Percentiles rank a stretch among this genome's conserved stretches.
Conservation (phyloP, 2,888 invertebrate genomes). For the Poecilus cupreus region DNA sequence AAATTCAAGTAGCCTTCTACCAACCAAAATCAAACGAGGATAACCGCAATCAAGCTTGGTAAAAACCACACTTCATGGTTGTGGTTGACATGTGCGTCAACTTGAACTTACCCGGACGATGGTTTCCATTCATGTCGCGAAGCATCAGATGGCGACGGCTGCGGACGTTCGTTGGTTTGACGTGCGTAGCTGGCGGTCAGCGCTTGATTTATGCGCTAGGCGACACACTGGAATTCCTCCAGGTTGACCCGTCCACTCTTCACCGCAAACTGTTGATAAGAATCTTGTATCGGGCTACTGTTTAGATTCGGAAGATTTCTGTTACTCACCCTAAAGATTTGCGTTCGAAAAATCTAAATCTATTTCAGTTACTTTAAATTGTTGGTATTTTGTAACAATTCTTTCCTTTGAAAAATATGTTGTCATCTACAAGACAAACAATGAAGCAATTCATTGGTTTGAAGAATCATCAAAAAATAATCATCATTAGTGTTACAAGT, state of each 20-base stretch:
- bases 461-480: no score
- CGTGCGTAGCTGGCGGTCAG: conserved; percentile 21
- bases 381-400: no score
- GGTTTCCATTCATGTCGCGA: conserved; percentile 38
- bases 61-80: not conserved
- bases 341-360: no score
- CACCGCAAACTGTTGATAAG: not conserved
- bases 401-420: no score
- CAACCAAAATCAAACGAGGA: not conserved
- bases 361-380: no score
- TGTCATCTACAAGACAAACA: no score
- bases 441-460: no score
- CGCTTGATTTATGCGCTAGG: conserved; percentile 6
- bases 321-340: no score
- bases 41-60: not conserved
- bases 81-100: not conserved
- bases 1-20: no score
- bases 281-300: no score
- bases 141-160: conserved; percentile 9
- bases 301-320: no score
- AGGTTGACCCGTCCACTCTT: not conserved
- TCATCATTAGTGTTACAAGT: no score
- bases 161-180: not conserved
- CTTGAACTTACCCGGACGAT: not conserved
- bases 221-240: conserved; percentile 29